Conservation (phyloP, 2,113 vertebrate genomes). For the Caranx melampygus region DNA sequence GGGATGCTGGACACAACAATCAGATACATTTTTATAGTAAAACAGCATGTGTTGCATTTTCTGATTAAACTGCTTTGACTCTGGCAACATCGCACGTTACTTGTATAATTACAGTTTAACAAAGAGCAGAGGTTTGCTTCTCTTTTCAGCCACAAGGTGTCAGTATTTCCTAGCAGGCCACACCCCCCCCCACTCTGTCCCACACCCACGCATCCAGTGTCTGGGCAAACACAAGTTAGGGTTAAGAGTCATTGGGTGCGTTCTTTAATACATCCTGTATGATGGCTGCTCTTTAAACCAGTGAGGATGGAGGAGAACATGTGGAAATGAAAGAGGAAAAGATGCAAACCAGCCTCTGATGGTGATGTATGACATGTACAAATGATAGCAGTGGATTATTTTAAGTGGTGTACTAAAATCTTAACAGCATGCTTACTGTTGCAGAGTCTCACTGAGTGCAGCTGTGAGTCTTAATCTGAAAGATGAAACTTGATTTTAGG, state of each 20-base stretch:
- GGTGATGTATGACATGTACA: background rate
- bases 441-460: background rate
- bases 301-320: background rate
- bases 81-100: background rate
- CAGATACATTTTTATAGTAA: slow-evolving; percentile 23
- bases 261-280: slow-evolving; percentile 38
- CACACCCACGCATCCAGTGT: background rate
- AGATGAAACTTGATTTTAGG: too few species aligned
- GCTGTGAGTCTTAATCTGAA: too few species aligned
- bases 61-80: slow-evolving; percentile 1
- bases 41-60: slow-evolving; percentile 15
- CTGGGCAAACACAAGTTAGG: slow-evolving; percentile 16
- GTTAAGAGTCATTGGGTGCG: slow-evolving; percentile 32
- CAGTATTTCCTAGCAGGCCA: slow-evolving; percentile 56
- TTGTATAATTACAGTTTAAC: slow-evolving; percentile 5
- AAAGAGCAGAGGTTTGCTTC: slow-evolving; percentile 42
- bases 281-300: slow-evolving; percentile 3
- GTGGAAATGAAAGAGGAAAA: background rate
- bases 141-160: slow-evolving; percentile 64
- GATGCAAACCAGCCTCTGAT: background rate
- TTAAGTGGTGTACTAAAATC: background rate
- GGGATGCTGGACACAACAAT: background rate
- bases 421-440: background rate
- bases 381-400: background rate
- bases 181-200: background rate